Base-by-base conservation (phyloP, 2,113 vertebrate genomes). In the Rostratula benghalensis region DNA sequence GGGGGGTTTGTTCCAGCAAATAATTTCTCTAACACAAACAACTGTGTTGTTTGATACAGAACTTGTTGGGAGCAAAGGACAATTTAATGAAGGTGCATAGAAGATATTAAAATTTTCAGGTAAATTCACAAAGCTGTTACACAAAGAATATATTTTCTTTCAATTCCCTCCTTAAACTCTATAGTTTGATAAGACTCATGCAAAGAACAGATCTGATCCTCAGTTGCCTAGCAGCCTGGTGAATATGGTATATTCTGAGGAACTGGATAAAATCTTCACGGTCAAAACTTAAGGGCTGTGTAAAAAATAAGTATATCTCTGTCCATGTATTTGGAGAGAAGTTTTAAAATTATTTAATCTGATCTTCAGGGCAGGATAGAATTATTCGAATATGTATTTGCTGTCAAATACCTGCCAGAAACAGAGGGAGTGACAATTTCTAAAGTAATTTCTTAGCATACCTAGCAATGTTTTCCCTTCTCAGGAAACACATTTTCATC, bases 321-420 rank as follows among this genome's bases (percentile, higher is more conserved):
- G 27, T 7, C 39, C 35, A 23, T 19, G 27, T 5, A 75, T 45
- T 61, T 45, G 70, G 41, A 67, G 16, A 79, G 9, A 75, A 83
- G 71, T 79, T 11, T 5, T 17, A 30, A 56, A 28, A 45, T 48
- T 61, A 10, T 30, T 73, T 65, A 70, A 61, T 31, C 19, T 14
- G 2, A 13, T 4, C 31, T 28, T 11, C 1, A 7, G 5, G 7
- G 18, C 21, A 2, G 0, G 2, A 5, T 1, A 22, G 24, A 28
- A 54, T 48, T n/a, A 45, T 71, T 82, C 92, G 8, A 46, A 7
- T 54, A 37, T 33, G 2, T 46, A 33, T 88, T 83, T 84, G 19
- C 53, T 88, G 31, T 37, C 27, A 75, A 37, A 67, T 15, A 59
- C 7, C 8, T 71, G 92, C n/a, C 17, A 71, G 53, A 82, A 67